phyloP scores from a whole-genome alignment of 2,113 vertebrate genomes.

The Lophochroa leadbeateri region DNA sequence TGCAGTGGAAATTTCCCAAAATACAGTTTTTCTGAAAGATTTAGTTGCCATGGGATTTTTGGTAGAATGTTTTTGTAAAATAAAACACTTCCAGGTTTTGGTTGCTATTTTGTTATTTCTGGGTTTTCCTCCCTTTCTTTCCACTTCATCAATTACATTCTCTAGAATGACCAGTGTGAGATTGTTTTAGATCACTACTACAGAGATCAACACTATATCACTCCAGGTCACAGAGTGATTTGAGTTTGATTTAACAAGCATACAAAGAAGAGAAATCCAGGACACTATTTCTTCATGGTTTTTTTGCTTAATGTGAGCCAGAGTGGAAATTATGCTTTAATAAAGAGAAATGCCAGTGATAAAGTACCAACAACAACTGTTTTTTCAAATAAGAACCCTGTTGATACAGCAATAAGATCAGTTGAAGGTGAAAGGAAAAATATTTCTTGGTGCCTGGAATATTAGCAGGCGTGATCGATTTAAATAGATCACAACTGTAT shows the following conservation, averaged over 20 bases:
- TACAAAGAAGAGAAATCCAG: not conserved
- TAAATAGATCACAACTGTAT: not conserved
- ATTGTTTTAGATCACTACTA: not conserved
- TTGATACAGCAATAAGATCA: not conserved
- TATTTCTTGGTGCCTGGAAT: not conserved
- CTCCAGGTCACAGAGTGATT: not conserved
- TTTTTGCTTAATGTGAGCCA: not conserved
- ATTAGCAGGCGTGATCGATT: not conserved
- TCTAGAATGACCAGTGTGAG: not conserved
- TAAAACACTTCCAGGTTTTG: not conserved
- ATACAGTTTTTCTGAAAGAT: not conserved
- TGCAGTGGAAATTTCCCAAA: not conserved
- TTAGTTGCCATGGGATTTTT: not conserved
- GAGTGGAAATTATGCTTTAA: not conserved
- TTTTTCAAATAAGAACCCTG: not conserved
- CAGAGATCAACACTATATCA: not conserved
- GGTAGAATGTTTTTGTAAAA: not conserved
- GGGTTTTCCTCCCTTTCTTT: not conserved
- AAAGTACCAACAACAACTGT: accelerated
- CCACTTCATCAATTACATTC: not conserved
- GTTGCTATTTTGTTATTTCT: not conserved
- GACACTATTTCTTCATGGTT: not conserved
- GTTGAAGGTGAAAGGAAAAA: not conserved
- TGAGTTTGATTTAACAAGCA: not conserved
- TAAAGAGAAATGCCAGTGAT: not conserved